These are phyloP conservation scores for Drosophila testacea DNA, from an alignment of 2,888 invertebrate species.

Conservation along the genomic window DNA sequence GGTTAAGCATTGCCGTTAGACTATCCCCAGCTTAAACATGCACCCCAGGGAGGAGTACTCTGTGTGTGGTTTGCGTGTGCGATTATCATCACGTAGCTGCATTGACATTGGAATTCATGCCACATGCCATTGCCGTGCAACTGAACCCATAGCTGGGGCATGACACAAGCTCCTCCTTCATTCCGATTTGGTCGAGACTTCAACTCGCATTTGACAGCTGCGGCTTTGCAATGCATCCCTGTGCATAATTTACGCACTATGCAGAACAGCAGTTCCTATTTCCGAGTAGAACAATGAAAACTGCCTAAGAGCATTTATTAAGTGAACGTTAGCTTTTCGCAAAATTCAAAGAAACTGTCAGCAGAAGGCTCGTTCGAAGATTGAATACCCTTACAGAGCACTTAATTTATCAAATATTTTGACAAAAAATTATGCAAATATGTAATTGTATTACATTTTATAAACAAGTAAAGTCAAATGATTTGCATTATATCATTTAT, in stretches of 20 bases:
- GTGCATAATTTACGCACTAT: slow-evolving; percentile 35
- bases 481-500: no score
- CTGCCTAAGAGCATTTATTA: slow-evolving; percentile 37
- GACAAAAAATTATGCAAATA: no score
- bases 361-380: not conserved
- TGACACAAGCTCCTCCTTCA: slow-evolving; percentile 11
- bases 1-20: slow-evolving; percentile 10
- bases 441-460: no score
- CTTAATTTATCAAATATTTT: no score
- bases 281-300: slow-evolving; percentile 4
- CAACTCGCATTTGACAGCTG: slow-evolving; percentile 39
- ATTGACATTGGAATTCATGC: slow-evolving; percentile 56
- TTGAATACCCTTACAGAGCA: not conserved
- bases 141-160: slow-evolving; percentile 22
- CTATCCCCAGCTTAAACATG: slow-evolving; percentile 4
- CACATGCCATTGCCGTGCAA: slow-evolving; percentile 46
- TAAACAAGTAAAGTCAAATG: no score
- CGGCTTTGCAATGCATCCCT: slow-evolving; percentile 14
- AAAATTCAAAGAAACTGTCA: slow-evolving; percentile 5
- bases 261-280: slow-evolving; percentile 11
- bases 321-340: slow-evolving; percentile 18
- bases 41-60: slow-evolving; percentile 5
- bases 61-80: slow-evolving; percentile 20
- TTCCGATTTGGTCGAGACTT: slow-evolving; percentile 1
- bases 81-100: slow-evolving; percentile 56